Conservation (phyloP, 2,113 vertebrate genomes). For the Onychostoma macrolepis region DNA sequence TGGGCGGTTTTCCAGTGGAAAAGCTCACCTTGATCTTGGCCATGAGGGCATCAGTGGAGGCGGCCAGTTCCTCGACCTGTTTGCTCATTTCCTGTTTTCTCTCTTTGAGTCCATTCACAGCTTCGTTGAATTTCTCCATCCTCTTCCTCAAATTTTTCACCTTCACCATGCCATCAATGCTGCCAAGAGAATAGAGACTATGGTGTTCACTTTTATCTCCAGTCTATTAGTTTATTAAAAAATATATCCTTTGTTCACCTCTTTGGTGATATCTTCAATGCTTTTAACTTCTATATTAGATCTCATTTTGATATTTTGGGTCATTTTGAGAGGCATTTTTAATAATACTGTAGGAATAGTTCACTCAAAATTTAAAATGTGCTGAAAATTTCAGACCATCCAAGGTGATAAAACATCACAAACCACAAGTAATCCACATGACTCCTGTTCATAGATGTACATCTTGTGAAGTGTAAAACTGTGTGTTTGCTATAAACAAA, state of each 20-base stretch:
- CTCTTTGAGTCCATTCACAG: constrained; percentile 89
- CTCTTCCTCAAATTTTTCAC: constrained; percentile 87
- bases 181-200: constrained; percentile 55
- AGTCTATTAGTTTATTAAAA: background rate
- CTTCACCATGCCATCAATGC: constrained; percentile 92
- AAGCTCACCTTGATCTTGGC: constrained; percentile 89
- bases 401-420: background rate
- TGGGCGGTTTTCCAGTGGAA: background rate
- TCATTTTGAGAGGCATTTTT: no score
- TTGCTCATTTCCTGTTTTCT: constrained; percentile 90
- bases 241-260: background rate
- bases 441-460: background rate
- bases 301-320: background rate
- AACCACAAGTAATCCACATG: background rate
- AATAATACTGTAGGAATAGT: no score
- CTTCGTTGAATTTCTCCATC: constrained; percentile 88
- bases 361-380: no score
- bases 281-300: background rate
- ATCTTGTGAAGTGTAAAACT: background rate
- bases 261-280: background rate
- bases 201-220: background rate
- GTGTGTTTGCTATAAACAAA: background rate
- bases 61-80: constrained; percentile 85
- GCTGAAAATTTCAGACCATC: no score
- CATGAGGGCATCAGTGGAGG: constrained; percentile 84